A percentile compares a stretch with the other conserved stretches of the same genome.
Conservation (phyloP, 2,888 invertebrate genomes). For the Troides helena region DNA sequence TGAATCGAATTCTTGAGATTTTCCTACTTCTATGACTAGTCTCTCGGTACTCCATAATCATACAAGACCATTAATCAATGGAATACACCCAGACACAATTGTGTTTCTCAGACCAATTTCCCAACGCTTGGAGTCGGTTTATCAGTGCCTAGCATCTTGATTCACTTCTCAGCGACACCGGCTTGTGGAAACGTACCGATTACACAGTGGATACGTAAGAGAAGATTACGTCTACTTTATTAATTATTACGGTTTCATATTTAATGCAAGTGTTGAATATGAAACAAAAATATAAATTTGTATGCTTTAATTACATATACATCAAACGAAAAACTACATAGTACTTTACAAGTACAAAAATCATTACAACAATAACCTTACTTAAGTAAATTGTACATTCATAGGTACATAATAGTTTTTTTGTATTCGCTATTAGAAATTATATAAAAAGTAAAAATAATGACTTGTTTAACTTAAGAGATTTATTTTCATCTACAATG, state of each 20-base stretch:
- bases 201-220: conserved; percentile 7
- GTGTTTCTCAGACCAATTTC: conserved; percentile 26
- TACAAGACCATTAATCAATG: conserved; percentile 4
- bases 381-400: too few relatives aligned
- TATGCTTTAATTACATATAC: too few relatives aligned
- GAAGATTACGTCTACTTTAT: conserved; percentile 4
- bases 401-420: too few relatives aligned
- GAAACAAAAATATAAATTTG: background rate
- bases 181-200: conserved; percentile 12
- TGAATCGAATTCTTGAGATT: background rate
- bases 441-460: too few relatives aligned
- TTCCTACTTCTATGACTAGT: background rate
- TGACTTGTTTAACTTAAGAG: too few relatives aligned
- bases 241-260: background rate
- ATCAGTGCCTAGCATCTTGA: conserved; percentile 20
- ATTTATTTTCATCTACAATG: too few relatives aligned
- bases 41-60: background rate
- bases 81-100: conserved; percentile 18
- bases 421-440: too few relatives aligned
- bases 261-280: background rate
- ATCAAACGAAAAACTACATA: background rate
- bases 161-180: conserved; percentile 21
- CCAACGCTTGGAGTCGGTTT: conserved; percentile 11
- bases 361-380: too few relatives aligned
- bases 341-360: too few relatives aligned